Evolutionary conservation across 1,140 invertebrate species (phyloP).

Genomic region (Heliothis virescens): DNA sequence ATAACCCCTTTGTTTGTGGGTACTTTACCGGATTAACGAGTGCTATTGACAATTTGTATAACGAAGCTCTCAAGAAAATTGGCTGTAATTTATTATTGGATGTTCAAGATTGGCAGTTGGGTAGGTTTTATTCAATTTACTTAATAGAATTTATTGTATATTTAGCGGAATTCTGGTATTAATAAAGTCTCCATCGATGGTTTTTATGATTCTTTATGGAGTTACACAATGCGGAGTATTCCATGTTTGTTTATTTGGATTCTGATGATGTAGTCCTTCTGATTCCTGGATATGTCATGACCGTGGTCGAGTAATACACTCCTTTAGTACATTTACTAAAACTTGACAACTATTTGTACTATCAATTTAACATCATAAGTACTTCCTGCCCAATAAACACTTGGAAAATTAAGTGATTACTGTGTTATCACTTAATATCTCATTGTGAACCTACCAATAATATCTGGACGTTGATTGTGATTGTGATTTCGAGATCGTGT

Average conservation of each 20-base stretch:
- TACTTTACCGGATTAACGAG: slow-evolving; percentile 50
- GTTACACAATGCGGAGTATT: background rate
- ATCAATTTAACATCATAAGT: too few species aligned
- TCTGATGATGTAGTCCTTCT: background rate
- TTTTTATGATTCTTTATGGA: background rate
- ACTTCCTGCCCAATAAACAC: too few species aligned
- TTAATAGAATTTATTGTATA: slow-evolving; percentile 41
- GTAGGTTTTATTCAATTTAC: slow-evolving; percentile 40
- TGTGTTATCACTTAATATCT: too few species aligned
- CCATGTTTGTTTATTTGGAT: background rate
- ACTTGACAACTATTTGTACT: too few species aligned
- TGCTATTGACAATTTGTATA: slow-evolving; percentile 53
- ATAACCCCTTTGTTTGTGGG: slow-evolving; percentile 54
- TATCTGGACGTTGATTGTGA: too few species aligned
- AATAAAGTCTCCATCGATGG: background rate
- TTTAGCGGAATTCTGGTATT: slow-evolving; percentile 16
- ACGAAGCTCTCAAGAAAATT: slow-evolving; percentile 51
- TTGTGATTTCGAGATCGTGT: too few species aligned
- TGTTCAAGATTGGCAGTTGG: slow-evolving; percentile 41
- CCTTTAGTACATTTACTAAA: too few species aligned
- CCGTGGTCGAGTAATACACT: too few species aligned
- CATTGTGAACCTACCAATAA: too few species aligned
- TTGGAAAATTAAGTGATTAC: too few species aligned
- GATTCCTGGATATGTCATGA: too few species aligned
- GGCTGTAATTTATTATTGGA: slow-evolving; percentile 48